Conservation (phyloP, 2,797 vertebrate genomes). For the Parotocinclus haroldoi region DNA sequence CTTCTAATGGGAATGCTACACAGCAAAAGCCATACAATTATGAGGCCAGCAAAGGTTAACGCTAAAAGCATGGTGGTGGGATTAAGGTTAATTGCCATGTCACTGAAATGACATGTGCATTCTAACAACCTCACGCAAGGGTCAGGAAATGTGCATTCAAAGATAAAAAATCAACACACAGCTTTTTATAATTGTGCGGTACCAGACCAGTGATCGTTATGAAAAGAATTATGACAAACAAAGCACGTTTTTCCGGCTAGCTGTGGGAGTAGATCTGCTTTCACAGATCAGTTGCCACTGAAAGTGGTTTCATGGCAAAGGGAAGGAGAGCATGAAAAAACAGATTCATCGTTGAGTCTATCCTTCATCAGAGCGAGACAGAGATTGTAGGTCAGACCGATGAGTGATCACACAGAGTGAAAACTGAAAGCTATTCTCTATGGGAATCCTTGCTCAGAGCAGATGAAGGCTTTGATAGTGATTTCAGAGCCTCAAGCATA, state of each 20-base stretch:
- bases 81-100: conserved; percentile 48
- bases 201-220: too few relatives aligned
- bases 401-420: conserved; percentile 22
- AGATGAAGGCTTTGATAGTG: conserved; percentile 61
- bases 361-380: conserved; percentile 6
- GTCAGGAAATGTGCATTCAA: not conserved
- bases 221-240: conserved; percentile 3
- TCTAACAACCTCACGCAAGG: not conserved
- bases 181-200: not conserved
- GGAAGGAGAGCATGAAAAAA: not conserved
- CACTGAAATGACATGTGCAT: conserved; percentile 17
- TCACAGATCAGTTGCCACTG: conserved; percentile 49
- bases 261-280: conserved; percentile 44
- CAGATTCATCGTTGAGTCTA: not conserved
- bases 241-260: not conserved
- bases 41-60: conserved; percentile 12
- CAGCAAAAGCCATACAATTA: conserved; percentile 48
- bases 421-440: conserved; percentile 27
- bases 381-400: conserved; percentile 24
- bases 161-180: not conserved
- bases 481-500: conserved; percentile 52
- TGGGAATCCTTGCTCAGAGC: conserved; percentile 18
- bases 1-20: conserved; percentile 49
- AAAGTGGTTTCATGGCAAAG: conserved; percentile 29
- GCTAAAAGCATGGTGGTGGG: conserved; percentile 27